These are phyloP conservation scores for Parauchenoglanis ngamensis DNA, from an alignment of 2,797 vertebrate species.

Conservation along the genomic window DNA sequence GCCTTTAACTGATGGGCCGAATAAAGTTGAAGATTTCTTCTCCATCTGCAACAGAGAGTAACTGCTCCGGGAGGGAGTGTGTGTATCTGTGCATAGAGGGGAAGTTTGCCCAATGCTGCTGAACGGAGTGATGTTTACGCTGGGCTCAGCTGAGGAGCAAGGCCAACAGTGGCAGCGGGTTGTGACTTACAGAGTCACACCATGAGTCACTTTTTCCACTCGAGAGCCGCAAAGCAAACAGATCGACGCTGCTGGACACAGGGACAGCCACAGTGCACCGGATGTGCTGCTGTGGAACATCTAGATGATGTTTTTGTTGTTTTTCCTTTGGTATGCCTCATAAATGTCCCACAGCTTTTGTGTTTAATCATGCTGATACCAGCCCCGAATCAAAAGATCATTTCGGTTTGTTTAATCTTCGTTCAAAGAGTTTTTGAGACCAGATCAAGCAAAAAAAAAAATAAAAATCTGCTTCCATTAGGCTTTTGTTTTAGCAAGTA, in stretches of 20 bases:
- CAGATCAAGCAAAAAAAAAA: not conserved
- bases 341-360: constrained; percentile 33
- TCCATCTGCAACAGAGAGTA: constrained; percentile 36
- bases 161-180: constrained; percentile 45
- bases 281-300: constrained; percentile 60
- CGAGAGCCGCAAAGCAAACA: constrained; percentile 68
- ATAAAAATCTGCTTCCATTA: not conserved
- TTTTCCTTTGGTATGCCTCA: constrained; percentile 38
- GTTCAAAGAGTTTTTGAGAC: not conserved
- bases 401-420: constrained; percentile 16
- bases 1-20: not conserved
- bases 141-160: constrained; percentile 63
- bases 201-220: constrained; percentile 66
- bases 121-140: constrained; percentile 70
- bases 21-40: constrained; percentile 19
- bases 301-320: constrained; percentile 42
- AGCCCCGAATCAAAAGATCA: constrained; percentile 17
- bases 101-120: constrained; percentile 53
- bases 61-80: constrained; percentile 70
- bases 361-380: constrained; percentile 35
- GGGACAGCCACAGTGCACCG: constrained; percentile 55
- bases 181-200: constrained; percentile 54
- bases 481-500: not conserved
- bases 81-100: constrained; percentile 66
- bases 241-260: constrained; percentile 57